Conservation (phyloP, 2,113 vertebrate genomes). For the Antigone vipio region DNA sequence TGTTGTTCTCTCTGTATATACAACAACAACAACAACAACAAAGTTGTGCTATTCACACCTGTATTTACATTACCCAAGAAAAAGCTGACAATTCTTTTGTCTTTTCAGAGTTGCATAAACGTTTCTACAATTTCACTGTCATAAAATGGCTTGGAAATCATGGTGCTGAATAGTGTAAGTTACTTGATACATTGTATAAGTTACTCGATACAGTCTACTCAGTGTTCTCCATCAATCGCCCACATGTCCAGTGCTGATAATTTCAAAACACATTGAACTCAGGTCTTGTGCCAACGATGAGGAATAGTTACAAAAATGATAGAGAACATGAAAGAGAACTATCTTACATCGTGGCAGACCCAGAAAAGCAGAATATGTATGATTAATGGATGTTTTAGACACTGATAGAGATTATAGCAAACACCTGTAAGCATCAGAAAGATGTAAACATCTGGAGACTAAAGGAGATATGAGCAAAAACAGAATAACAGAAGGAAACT, state of each 20-base stretch:
- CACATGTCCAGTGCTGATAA: neutral
- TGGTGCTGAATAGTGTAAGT: neutral
- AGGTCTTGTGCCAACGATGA: neutral
- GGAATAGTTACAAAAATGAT: neutral
- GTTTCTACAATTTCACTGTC: neutral
- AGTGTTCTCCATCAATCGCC: neutral
- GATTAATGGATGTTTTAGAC: neutral
- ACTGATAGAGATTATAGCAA: neutral
- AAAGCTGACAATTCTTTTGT: neutral
- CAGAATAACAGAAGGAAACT: neutral
- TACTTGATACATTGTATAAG: neutral
- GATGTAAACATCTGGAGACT: neutral
- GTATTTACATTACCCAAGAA: neutral
- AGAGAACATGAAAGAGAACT: neutral
- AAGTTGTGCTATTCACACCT: neutral
- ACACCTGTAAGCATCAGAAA: neutral
- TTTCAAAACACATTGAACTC: neutral
- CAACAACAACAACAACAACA: neutral
- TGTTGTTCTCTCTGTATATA: neutral
- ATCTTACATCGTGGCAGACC: neutral
- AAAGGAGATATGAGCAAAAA: neutral
- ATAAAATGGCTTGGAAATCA: neutral
- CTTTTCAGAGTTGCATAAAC: neutral
- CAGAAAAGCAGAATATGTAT: neutral
- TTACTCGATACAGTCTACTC: neutral